Conservation (phyloP, 92 coral and sea anemone genomes). For the Phenganax subtilis region DNA sequence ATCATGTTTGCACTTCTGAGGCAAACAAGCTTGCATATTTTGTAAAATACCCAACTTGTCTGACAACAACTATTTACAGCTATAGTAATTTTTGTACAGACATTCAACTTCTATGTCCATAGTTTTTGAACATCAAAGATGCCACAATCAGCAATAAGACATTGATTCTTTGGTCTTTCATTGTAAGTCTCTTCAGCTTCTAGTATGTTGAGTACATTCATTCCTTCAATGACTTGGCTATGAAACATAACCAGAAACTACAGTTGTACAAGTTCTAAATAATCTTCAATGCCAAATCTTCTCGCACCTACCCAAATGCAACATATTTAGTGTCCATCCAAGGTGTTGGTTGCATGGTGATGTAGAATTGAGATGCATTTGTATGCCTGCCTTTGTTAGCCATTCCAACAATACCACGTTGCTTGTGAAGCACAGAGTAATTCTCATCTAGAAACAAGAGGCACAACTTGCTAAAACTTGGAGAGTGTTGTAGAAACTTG, state of each 20-base stretch:
- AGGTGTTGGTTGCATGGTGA: constrained; percentile 92
- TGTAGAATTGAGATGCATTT: constrained; percentile 90
- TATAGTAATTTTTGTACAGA: neutral
- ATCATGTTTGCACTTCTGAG: no score
- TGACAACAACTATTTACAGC: neutral
- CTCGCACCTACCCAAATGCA: constrained; percentile 77
- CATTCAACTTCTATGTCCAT: constrained; percentile 50
- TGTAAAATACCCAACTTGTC: neutral
- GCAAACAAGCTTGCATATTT: no score
- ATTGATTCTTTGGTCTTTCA: constrained; percentile 80
- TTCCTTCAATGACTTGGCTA: constrained; percentile 94
- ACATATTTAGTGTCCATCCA: constrained; percentile 99
- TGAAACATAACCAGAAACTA: neutral
- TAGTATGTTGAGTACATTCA: constrained; percentile 58
- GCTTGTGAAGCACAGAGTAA: constrained; percentile 77
- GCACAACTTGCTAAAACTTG: neutral
- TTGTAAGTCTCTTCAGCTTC: constrained; percentile 87
- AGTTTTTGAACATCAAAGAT: constrained; percentile 61
- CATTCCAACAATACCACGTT: constrained; percentile 93
- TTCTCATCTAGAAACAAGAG: constrained; percentile 66
- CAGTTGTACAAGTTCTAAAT: neutral
- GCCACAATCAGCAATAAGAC: constrained; percentile 75
- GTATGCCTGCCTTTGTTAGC: constrained; percentile 98
- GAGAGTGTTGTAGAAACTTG: neutral
- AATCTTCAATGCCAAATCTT: neutral